Evolutionary conservation across 2,797 vertebrate species (phyloP).

Genomic region (Acrossocheilus wenchowensis): DNA sequence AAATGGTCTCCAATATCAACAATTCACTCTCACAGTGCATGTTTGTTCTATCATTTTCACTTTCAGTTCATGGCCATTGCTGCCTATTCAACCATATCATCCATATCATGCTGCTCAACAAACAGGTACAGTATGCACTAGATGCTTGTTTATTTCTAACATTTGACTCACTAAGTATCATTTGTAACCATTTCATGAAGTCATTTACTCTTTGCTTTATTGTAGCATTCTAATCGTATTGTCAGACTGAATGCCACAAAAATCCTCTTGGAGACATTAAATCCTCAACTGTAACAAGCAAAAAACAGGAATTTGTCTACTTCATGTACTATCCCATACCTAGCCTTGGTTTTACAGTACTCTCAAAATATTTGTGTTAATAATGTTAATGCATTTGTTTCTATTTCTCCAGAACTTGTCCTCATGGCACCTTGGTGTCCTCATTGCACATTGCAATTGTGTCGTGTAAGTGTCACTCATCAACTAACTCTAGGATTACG

Average conservation of each 20-base stretch:
- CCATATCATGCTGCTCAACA: constrained; percentile 71
- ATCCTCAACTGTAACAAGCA: constrained; percentile 68
- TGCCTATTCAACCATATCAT: constrained; percentile 79
- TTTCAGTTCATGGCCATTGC: constrained; percentile 82
- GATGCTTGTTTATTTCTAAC: neutral
- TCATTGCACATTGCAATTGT: neutral
- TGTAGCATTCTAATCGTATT: neutral
- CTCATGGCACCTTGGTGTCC: constrained; percentile 1
- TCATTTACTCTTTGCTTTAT: neutral
- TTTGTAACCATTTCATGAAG: neutral
- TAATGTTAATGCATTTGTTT: neutral
- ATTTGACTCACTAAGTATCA: neutral
- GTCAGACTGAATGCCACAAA: constrained; percentile 61
- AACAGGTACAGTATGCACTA: constrained; percentile 73
- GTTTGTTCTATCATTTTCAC: neutral
- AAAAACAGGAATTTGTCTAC: constrained; percentile 45
- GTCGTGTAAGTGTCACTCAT: neutral
- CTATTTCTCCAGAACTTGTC: neutral
- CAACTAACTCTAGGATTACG: constrained; percentile 27
- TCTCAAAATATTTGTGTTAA: neutral
- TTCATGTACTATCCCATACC: neutral
- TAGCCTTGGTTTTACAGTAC: neutral
- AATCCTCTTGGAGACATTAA: constrained; percentile 74
- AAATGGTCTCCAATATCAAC: neutral
- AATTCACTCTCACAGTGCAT: neutral